Base-by-base conservation (phyloP, 1,140 invertebrate species). In the Calycopis cecrops region DNA sequence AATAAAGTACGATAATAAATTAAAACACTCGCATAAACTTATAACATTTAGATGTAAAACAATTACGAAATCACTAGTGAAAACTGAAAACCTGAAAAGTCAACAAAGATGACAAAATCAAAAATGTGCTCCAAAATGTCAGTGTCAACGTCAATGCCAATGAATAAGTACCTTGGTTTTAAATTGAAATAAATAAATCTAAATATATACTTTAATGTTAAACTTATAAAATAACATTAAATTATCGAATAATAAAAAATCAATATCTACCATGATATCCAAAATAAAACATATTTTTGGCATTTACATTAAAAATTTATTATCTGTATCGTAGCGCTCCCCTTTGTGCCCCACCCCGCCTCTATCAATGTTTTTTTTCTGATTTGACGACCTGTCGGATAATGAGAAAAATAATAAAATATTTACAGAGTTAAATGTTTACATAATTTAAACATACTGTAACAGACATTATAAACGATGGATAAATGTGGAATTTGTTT, bases 401-500 rank as follows among this genome's bases (percentile, higher is more conserved):
- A 73, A 69, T 71, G 73, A 67, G 62, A 73, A 76, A 77, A 73
- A 73, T 79, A 78, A 62, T 62, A 71, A 71, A 70, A 76, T 28
- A 28, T 75, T 77, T 69, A 66, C 59, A 59, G 63, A 69, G 59
- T 70, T 68, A 58, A 65, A 67, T 75, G 68, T 69, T 66, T 66
- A 68, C 71, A 71, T 71, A 65, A 60, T 64, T 56, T 60, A 58
- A 62, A 55, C 21, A 53, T 57, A 59, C 67, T 64, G 55, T 65
- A 60, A 37, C 35, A 42, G 49, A 53, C 49, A 48, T 35, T 50
- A 51, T 61, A 54, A 53, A 74, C 40, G 62, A 86, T 85, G 81
- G 83, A 86, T 76, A 85, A 81, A 69, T 86, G 83, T 83, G 80
- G 75, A 54, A 81, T 83, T 52, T 86, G 83, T 60, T 62, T 71